Percentiles rank a stretch among this genome's conserved stretches.
These are phyloP conservation scores for Synodontis membranacea DNA, from an alignment of 2,113 vertebrate genomes.

Conservation along the genomic window DNA sequence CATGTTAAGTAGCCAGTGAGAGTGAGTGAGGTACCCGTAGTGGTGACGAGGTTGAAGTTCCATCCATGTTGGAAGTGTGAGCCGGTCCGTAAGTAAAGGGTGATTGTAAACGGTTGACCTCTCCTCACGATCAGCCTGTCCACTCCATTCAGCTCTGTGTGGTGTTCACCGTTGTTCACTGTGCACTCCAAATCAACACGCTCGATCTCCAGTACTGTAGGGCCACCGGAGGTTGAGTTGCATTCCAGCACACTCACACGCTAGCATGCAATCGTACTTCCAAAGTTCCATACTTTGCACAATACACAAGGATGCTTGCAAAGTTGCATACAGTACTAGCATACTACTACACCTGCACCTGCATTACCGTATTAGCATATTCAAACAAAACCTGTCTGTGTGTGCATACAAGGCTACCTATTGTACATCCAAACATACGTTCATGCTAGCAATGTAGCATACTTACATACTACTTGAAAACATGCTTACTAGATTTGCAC, in stretches of 20 bases:
- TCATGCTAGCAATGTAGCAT: neutral
- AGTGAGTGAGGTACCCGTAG: constrained; percentile 70
- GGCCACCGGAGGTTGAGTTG: neutral
- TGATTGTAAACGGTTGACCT: constrained; percentile 80
- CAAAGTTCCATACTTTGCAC: neutral
- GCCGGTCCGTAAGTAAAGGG: constrained; percentile 70
- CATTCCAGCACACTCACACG: neutral
- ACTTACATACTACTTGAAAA: neutral
- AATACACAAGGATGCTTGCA: neutral
- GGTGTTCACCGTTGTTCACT: constrained; percentile 75
- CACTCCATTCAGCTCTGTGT: constrained; percentile 65
- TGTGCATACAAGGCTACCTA: too few species aligned
- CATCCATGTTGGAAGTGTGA: constrained; percentile 63
- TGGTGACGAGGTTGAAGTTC: constrained; percentile 66
- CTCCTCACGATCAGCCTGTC: constrained; percentile 77
- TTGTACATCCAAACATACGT: neutral
- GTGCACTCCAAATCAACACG: constrained; percentile 76
- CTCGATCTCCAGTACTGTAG: constrained; percentile 76
- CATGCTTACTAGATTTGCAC: neutral
- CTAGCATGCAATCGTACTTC: neutral
- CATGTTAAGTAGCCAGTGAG: neutral
- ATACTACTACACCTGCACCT: neutral
- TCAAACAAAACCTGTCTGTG: neutral
- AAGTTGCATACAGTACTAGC: neutral
- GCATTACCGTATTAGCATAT: neutral